phyloP scores from a whole-genome alignment of 1,140 invertebrate genomes.

The Papilio polytes region DNA sequence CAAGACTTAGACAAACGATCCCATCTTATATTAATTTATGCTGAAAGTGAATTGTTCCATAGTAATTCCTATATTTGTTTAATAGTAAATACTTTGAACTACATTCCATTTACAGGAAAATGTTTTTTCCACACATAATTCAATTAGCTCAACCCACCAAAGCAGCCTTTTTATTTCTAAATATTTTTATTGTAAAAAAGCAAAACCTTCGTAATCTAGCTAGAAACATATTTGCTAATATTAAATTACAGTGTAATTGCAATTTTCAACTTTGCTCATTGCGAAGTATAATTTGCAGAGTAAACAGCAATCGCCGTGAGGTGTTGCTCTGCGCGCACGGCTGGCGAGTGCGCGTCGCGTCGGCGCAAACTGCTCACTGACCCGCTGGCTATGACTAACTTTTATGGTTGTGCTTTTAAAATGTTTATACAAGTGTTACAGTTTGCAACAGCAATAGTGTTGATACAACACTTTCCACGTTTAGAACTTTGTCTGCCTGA shows the following conservation, averaged over 20 bases:
- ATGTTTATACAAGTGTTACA: neutral
- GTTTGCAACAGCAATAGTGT: neutral
- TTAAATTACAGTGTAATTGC: neutral
- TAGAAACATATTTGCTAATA: neutral
- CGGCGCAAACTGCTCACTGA: neutral
- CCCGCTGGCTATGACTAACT: neutral
- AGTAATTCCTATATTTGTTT: neutral
- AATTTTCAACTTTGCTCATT: neutral
- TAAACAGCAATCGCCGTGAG: neutral
- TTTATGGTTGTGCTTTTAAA: neutral
- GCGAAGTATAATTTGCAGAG: neutral
- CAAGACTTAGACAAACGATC: conserved; percentile 1
- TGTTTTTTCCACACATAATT: neutral
- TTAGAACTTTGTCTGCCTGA: neutral
- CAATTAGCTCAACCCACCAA: too few relatives aligned
- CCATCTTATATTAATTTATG: conserved; percentile 8
- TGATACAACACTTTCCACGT: neutral
- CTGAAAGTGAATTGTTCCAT: neutral
- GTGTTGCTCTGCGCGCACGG: neutral
- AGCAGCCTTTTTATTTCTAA: neutral
- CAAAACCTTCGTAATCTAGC: neutral
- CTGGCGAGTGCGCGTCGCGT: neutral
- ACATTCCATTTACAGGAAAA: too few relatives aligned
- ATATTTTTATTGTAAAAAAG: neutral
- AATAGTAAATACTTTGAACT: neutral